phyloP scores from a whole-genome alignment of 64 coral and sea anemone genomes.

The Trachythela sp. region DNA sequence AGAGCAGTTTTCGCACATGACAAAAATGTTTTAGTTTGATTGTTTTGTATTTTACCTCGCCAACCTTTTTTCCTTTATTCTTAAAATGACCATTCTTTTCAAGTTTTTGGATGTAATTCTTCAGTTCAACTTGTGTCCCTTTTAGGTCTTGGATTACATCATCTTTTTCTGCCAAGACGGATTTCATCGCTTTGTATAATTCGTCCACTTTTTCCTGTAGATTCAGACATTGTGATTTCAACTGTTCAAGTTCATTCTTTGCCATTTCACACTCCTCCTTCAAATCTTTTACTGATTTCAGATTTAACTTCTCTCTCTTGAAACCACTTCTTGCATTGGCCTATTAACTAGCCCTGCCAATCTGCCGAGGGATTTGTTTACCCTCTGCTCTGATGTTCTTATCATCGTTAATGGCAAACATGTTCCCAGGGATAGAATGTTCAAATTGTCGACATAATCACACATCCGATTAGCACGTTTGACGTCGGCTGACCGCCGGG shows the following conservation, averaged over 20 bases:
- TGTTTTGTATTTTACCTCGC: neutral
- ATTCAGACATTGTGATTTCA: neutral
- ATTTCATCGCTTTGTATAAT: neutral
- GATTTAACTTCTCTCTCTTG: neutral
- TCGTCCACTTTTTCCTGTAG: neutral
- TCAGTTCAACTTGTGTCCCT: neutral
- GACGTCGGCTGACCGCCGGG: too few species aligned
- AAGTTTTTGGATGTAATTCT: neutral
- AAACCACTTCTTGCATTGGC: neutral
- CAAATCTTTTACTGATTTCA: neutral
- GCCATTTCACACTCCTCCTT: neutral
- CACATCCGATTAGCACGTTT: neutral
- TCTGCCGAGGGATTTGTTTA: neutral
- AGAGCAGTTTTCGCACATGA: neutral
- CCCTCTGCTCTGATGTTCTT: neutral
- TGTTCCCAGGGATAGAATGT: neutral
- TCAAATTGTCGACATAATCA: neutral
- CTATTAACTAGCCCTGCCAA: neutral
- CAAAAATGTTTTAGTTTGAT: neutral
- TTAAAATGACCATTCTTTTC: neutral
- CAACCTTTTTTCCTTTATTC: neutral
- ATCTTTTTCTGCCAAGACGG: neutral
- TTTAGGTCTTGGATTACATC: neutral
- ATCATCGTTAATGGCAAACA: neutral
- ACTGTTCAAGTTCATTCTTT: neutral